Base-by-base conservation (phyloP, 2,113 vertebrate genomes). In the Guaruba guarouba region DNA sequence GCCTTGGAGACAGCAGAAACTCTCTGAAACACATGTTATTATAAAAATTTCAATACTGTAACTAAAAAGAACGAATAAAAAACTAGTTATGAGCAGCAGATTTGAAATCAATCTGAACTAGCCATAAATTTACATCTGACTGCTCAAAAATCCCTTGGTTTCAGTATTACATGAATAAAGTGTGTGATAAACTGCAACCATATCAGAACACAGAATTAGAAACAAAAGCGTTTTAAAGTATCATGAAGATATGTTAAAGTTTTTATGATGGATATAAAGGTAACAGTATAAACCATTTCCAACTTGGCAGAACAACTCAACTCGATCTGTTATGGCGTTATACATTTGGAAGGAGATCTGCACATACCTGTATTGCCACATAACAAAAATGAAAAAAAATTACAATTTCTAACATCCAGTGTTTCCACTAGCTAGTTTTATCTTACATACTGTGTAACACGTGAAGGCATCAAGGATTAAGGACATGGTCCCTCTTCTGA, bases 211-310 rank as follows among this genome's bases (percentile, higher is more conserved):
- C 49, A 67, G 15, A 76, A 81, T 44, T 48, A 73, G 33, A 71
- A 92, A 78, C 12, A 84, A 94, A 88, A 81, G 15, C 14, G 41
- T 52, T 66, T 61, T 1, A n/a, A 87, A 77, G n/a, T 61, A 48
- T 74, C 68, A 70, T 9, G 33, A 43, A 89, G 35, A 76, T 48
- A 7, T 1, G 1, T 19, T 70, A 3, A 64, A 44, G n/a, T 88
- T 84, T 44, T 75, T 57, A 43, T 73, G 49, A 88, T 25, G 27
- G 11, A 33, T 83, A 83, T n/a, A 86, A 76, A 80, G 68, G 63
- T 29, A 94, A 83, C 15, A 83, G 29, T 7, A 59, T 59, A 81
- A 77, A 86, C 18, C 31, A 90, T 64, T 95, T 93, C 64, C 71
- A 87, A n/a, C 18, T 67, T 64, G 62, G 28, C 62, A 66, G 39